Base-by-base conservation (phyloP, 2,888 invertebrate species). In the Uloborus plumipes region DNA sequence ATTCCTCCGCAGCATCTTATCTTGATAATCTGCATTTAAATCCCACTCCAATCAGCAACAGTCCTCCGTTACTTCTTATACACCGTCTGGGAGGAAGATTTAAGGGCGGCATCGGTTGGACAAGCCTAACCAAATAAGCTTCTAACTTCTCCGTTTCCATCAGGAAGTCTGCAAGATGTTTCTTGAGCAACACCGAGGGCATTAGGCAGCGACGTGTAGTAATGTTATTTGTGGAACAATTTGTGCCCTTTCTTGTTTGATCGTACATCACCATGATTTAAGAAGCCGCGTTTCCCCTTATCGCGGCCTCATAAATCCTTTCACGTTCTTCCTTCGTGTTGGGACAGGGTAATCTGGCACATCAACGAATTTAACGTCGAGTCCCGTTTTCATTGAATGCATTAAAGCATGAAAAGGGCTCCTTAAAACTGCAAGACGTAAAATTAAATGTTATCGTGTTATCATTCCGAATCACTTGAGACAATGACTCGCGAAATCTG, bases 201-300 rank as follows among this genome's bases (percentile, higher is more conserved):
- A 78, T 78, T 78, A 78, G 50, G 64, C 64, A 51, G 58, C 65
- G 71, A 72, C 78, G 78, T 72, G 78, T 78, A 39, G 39, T 39
- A 72, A 71, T 78, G 78, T 78, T 78, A 78, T 78, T 78, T 78
- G 78, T 66, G 64, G 78, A 72, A 72, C 78, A 72, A 78, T 78
- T 78, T 78, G 78, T 71, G 70, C 62, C 51, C 64, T 62, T 77
- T 77, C 70, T 71, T 71, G 49, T 71, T 77, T 50, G 70, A 64
- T 26, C 78, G 71, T 78, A 78, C 58, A 78, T 78, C 78, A 78
- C n/a, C 65, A 78, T 78, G 78, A 78, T 78, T 78, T 71, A 78
- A 50, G 58, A 59, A 14, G 9, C 59, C n/a, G 65, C 55, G 62
- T 77, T 39, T 77, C 53, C 22, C 65, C 62, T 78, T 78, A 78